Evolutionary conservation across 2,113 vertebrate species (phyloP).

Genomic region (Oncorhynchus mykiss): DNA sequence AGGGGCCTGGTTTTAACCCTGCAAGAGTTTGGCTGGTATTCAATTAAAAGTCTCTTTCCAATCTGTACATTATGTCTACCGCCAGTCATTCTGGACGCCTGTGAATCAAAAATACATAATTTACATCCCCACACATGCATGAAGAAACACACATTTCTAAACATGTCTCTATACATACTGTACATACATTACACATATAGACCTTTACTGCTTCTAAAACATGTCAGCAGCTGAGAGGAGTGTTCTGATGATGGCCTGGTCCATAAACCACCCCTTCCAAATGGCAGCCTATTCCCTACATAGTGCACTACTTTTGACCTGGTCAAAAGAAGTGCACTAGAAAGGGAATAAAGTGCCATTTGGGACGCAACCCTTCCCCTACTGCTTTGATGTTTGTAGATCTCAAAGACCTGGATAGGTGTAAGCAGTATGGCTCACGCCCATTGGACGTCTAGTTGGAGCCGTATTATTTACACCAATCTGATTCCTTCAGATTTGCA

Average conservation of each 20-base stretch:
- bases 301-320: no score
- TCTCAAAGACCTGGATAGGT: background rate
- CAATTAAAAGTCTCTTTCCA: background rate
- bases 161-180: background rate
- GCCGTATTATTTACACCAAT: background rate
- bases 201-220: background rate
- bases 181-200: background rate
- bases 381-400: background rate
- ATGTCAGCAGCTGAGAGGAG: background rate
- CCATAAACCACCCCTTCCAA: no score
- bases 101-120: background rate
- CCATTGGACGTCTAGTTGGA: background rate
- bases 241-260: background rate
- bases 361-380: background rate
- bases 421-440: background rate
- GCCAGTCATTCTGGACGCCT: slow-evolving; percentile 3
- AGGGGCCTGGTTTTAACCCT: background rate
- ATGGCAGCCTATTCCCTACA: no score
- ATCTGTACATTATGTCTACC: background rate
- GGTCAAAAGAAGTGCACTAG: no score
- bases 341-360: no score
- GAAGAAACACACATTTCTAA: slow-evolving; percentile 4
- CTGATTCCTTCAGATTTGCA: background rate
- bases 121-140: slow-evolving; percentile 11
- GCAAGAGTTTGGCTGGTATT: background rate